A percentile compares a stretch with the other conserved stretches of the same genome.
Evolutionary conservation across 2,888 invertebrate species (phyloP).

Genomic region (Caenorhabditis zanzibari): DNA sequence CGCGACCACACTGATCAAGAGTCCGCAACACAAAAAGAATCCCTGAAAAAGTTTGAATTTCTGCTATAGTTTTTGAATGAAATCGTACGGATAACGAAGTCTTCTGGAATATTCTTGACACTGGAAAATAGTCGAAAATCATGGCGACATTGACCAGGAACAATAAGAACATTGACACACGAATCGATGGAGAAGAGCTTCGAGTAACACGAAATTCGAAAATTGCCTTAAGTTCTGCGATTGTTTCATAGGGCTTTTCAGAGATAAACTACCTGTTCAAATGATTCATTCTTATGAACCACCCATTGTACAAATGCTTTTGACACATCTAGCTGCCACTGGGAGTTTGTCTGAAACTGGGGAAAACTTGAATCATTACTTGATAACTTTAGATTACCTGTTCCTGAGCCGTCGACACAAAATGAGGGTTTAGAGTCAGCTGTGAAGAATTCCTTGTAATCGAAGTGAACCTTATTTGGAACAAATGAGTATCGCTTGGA

Average conservation of each 20-base stretch:
- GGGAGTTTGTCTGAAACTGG: constrained; percentile 40
- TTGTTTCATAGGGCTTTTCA: too few species aligned
- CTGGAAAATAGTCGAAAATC: constrained; percentile 53
- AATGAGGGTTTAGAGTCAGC: constrained; percentile 65
- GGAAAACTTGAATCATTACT: neutral
- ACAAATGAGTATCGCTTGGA: constrained; percentile 59
- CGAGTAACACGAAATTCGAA: constrained; percentile 55
- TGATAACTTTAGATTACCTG: constrained; percentile 7
- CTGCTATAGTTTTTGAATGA: neutral
- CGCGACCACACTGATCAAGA: constrained; percentile 21
- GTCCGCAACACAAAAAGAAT: constrained; percentile 31
- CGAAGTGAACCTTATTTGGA: constrained; percentile 62
- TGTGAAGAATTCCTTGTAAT: constrained; percentile 57
- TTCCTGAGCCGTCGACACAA: constrained; percentile 37
- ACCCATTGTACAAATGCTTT: constrained; percentile 63
- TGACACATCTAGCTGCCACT: constrained; percentile 47
- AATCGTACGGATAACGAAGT: constrained; percentile 11
- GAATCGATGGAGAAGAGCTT: constrained; percentile 1
- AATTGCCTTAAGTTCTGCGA: constrained; percentile 33
- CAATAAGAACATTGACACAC: constrained; percentile 23
- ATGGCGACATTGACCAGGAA: constrained; percentile 43
- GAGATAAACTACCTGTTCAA: constrained; percentile 43
- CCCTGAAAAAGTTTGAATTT: constrained; percentile 20
- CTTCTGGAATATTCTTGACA: constrained; percentile 34
- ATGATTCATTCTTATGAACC: constrained; percentile 58